Evolutionary conservation across 2,113 vertebrate genomes (phyloP), one percentile per base, ranked within the genome.

Genomic region (Cyprinodon brontotheroides): DNA sequence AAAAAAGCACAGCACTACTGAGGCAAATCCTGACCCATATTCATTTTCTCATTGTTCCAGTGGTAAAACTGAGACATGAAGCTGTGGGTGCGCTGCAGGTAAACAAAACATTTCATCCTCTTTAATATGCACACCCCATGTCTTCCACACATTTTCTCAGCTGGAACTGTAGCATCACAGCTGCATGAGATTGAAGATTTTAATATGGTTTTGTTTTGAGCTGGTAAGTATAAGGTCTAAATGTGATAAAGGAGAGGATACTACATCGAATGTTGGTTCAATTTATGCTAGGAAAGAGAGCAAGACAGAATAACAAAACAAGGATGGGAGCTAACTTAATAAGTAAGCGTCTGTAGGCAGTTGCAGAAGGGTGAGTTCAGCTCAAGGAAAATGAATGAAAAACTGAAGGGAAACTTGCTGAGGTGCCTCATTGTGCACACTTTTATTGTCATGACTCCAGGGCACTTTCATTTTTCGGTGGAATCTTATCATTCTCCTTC

Each of bases 1-100:
- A 84, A 29, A 29, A 75, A 79, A 77, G 53, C 70, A n/a, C 36
- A 15, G 75, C 73, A 47, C 78, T 70, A 68, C 83, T 65, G 83
- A 85, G 91, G 68, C 86, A 43, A 0, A 79, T 72, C 50, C 57
- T 89, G 90, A 91, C 91, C 90, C 74, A 91, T 83, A 92, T 92
- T 81, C 73, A 36, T 65, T 70, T 57, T 62, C 53, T 74, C 69
- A 78, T 80, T 78, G 82, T 86, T 74, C 65, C 15, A 67, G 68
- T 65, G 70, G 70, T 70, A 70, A 57, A 60, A 38, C 77, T 70
- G 13, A 39, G 48, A 63, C 65, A 38, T 15, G 29, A 36, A 75
- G 84, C 73, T 74, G 78, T 75, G 86, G 83, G 75, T 87, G 72
- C 20, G 13, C n/a, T 29, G 36, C 43, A 61, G 76, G 69, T 87